A percentile compares a stretch with the other conserved stretches of the same genome.
Evolutionary conservation across 2,113 vertebrate genomes (phyloP).

Genomic region (Varanus salvator): DNA sequence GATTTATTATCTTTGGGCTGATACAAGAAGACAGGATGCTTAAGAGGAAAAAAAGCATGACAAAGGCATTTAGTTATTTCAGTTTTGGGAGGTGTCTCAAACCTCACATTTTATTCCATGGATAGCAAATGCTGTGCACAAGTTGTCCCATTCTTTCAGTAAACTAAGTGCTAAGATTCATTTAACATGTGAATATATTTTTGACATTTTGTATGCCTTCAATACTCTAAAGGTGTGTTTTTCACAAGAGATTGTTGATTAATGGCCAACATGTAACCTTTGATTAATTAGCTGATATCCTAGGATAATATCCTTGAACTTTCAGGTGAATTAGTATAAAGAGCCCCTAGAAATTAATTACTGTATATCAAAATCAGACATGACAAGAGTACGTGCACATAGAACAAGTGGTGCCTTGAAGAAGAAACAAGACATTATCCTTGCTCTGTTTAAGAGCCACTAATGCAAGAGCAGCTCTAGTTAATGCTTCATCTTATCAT

Average conservation of each 20-base stretch:
- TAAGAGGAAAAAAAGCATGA: background rate
- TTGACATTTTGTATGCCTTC: slow-evolving; percentile 38
- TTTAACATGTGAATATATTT: slow-evolving; percentile 40
- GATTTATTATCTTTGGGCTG: background rate
- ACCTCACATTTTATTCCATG: background rate
- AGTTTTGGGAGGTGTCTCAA: background rate
- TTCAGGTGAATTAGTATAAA: slow-evolving; percentile 74
- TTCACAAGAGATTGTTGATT: slow-evolving; percentile 71
- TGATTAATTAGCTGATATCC: slow-evolving; percentile 78
- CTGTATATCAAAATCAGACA: slow-evolving; percentile 66
- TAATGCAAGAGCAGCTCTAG: slow-evolving; percentile 3
- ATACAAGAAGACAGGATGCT: background rate
- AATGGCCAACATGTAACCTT: slow-evolving; percentile 74
- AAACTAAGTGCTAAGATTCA: background rate
- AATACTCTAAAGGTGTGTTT: slow-evolving; percentile 38
- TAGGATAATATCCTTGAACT: slow-evolving; percentile 79
- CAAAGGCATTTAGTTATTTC: background rate
- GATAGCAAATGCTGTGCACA: background rate
- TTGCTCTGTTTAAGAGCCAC: background rate
- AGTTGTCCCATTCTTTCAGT: slow-evolving; percentile 4
- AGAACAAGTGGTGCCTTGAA: slow-evolving; percentile 18
- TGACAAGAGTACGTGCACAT: slow-evolving; percentile 48
- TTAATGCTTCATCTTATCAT: slow-evolving; percentile 11
- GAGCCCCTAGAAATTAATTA: slow-evolving; percentile 76
- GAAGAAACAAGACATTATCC: slow-evolving; percentile 44